A percentile compares a stretch with the other conserved stretches of the same genome.
phyloP scores from a whole-genome alignment of 2,113 vertebrate species.

The Tenrec ecaudatus region DNA sequence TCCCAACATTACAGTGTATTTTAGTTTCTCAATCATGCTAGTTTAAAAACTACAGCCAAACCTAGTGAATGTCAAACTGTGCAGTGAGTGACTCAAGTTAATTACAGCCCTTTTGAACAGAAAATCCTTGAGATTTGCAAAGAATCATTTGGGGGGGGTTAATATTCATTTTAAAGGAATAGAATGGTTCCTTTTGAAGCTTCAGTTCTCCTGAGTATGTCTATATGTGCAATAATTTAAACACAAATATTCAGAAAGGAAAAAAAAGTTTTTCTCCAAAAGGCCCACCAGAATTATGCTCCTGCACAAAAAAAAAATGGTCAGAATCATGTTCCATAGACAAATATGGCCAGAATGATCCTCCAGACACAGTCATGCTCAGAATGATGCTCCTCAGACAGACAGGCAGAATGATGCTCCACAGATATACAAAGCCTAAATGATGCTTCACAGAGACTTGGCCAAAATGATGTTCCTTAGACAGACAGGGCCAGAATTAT shows the following conservation, averaged over 20 bases:
- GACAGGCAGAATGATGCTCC: no score
- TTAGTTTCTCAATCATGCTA: constrained; percentile 60
- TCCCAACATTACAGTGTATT: constrained; percentile 65
- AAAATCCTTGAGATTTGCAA: constrained; percentile 51
- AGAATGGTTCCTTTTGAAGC: constrained; percentile 24
- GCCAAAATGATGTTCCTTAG: no score
- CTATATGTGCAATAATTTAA: constrained; percentile 41
- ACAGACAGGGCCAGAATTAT: no score
- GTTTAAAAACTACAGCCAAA: constrained; percentile 58
- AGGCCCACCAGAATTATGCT: no score
- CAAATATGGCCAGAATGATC: no score
- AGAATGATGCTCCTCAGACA: no score
- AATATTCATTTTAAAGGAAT: constrained; percentile 45
- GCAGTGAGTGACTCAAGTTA: constrained; percentile 50
- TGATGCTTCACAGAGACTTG: no score
- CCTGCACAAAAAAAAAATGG: no score
- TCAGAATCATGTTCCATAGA: no score
- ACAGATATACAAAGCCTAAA: no score
- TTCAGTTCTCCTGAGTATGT: neutral
- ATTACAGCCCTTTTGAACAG: constrained; percentile 42
- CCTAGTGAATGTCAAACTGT: constrained; percentile 53
- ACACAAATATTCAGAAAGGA: neutral
- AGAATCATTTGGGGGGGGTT: neutral
- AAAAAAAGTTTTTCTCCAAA: neutral
- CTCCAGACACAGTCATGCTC: no score